Evolutionary conservation across 2,888 invertebrate genomes (phyloP), one percentile per base, ranked within the genome.

Genomic region (Alcis repandata): DNA sequence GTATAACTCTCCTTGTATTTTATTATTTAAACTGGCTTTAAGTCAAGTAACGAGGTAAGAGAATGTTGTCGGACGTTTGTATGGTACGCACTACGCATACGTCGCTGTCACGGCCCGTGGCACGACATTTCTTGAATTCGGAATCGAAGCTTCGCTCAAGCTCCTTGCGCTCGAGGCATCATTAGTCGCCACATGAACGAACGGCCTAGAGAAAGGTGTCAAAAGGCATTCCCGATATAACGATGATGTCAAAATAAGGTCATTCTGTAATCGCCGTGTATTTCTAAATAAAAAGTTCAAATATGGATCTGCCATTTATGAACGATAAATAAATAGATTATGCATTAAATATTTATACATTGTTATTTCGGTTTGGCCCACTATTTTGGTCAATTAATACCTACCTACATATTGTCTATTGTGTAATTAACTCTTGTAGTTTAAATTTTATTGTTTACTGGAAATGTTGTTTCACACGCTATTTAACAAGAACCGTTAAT

Each of bases 211-310:
- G 40, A 49, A 58, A 58, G 36, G 38, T 38, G 22, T n/a, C 2
- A 40, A 19, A 38, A 20, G 0, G 27, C 17, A 54, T 54, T 43
- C 17, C 38, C 11, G 13, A 17, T 54, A 43, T 17, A 54, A 13
- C 17, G 43, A 7, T 54, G 27, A 49, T 49, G 17, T 33, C 49
- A 49, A 49, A 49, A 49, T 49, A 33, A 49, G 10, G 6, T 49
- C 33, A 17, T n/a, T 46, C 32, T 49, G 17, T 46, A 46, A 45
- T 32, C 15, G 9, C 48, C 27, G 32, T 27, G 22, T 46, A 32
- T 33, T 33, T 17, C 49, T 49, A 33, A 49, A 49, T 33, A 13
- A 11, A 43, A 41, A 43, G 8, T 1, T 17, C 43, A 56, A 56
- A 56, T 56, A 43, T 43, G n/a, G 13, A 19, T 27, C 17, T 41